A percentile compares a stretch with the other conserved stretches of the same genome.
Conservation (phyloP, 2,113 vertebrate genomes). For the Chaetodon trifascialis region DNA sequence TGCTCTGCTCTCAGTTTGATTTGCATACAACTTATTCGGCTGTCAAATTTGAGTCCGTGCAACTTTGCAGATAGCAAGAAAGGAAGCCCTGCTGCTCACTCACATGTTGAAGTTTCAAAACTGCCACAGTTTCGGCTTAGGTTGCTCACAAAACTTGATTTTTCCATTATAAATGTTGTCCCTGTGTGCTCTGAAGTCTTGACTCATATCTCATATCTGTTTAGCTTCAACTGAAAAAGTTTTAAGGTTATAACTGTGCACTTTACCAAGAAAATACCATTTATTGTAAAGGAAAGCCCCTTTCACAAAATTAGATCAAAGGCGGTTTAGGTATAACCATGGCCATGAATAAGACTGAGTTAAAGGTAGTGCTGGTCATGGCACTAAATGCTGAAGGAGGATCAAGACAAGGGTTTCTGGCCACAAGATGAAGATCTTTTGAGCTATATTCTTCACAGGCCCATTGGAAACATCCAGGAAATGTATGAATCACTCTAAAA, state of each 20-base stretch:
- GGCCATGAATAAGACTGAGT: no score
- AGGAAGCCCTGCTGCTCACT: conserved; percentile 48
- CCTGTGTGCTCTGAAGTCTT: conserved; percentile 5
- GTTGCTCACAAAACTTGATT: conserved; percentile 12
- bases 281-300: no score
- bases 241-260: not conserved
- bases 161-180: conserved; percentile 15
- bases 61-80: conserved; percentile 39
- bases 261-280: no score
- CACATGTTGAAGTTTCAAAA: conserved; percentile 43
- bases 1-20: conserved; percentile 35
- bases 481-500: not conserved
- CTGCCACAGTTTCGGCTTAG: conserved; percentile 12
- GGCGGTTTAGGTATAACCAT: not conserved
- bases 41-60: conserved; percentile 54
- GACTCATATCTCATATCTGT: conserved; percentile 10
- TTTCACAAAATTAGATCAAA: not conserved
- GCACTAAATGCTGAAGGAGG: not conserved
- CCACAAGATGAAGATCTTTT: conserved; percentile 1
- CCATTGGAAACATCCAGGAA: conserved; percentile 3
- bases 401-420: not conserved
- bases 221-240: conserved; percentile 4
- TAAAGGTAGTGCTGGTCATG: not conserved
- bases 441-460: not conserved
- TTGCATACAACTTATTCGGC: conserved; percentile 46